Percentiles rank a stretch among this genome's conserved stretches.
Evolutionary conservation across 1,140 invertebrate species (phyloP).

Genomic region (Drosophila busckii): DNA sequence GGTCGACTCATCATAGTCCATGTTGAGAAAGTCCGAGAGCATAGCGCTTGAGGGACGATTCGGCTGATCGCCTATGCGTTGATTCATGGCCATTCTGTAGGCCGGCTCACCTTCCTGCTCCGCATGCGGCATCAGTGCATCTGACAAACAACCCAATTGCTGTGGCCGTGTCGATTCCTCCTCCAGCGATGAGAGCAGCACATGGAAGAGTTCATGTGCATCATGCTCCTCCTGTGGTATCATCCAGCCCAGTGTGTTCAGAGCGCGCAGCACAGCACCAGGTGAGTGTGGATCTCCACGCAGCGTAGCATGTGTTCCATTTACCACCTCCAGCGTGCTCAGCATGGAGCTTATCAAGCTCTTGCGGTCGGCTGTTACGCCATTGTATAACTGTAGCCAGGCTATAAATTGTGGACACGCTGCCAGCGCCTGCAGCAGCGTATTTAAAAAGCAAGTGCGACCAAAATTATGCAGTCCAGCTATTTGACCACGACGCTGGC

Average conservation of each 20-base stretch:
- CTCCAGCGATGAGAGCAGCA: slow-evolving; percentile 90
- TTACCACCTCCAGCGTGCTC: slow-evolving; percentile 86
- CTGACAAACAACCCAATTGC: slow-evolving; percentile 84
- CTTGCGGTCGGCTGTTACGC: slow-evolving; percentile 80
- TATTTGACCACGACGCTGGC: slow-evolving; percentile 84
- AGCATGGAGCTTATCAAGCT: slow-evolving; percentile 84
- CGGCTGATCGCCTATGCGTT: slow-evolving; percentile 52
- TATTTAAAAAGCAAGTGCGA: slow-evolving; percentile 92
- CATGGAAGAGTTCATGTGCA: slow-evolving; percentile 94
- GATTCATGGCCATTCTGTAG: slow-evolving; percentile 19
- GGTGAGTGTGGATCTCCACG: slow-evolving; percentile 85
- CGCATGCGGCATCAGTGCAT: slow-evolving; percentile 81
- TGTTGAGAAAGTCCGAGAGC: slow-evolving; percentile 73
- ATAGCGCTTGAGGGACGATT: slow-evolving; percentile 74
- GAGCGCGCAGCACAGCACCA: slow-evolving; percentile 86
- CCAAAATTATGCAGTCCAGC: slow-evolving; percentile 91
- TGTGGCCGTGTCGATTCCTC: slow-evolving; percentile 85
- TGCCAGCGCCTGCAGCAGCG: slow-evolving; percentile 89
- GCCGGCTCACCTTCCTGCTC: slow-evolving; percentile 66
- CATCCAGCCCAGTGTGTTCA: slow-evolving; percentile 89
- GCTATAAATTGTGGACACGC: slow-evolving; percentile 87
- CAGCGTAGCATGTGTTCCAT: slow-evolving; percentile 86
- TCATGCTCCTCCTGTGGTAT: slow-evolving; percentile 94
- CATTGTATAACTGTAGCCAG: slow-evolving; percentile 86
- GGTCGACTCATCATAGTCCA: slow-evolving; percentile 75